phyloP scores from a whole-genome alignment of 2,888 invertebrate genomes.

The Lycocerus yunnanus region DNA sequence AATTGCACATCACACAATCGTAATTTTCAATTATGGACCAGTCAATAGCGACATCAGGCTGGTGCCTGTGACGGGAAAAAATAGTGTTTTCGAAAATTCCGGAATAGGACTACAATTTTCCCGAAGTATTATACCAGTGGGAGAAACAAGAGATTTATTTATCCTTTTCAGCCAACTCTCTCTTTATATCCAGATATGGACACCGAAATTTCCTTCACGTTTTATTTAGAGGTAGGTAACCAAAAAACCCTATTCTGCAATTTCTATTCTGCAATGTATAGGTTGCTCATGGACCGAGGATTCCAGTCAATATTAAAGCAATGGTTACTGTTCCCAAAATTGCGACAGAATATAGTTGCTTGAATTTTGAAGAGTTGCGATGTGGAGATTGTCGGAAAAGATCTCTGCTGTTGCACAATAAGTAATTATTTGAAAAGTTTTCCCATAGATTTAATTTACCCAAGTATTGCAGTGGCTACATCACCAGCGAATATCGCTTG shows the following conservation, averaged over 20 bases:
- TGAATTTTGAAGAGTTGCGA: constrained; percentile 63
- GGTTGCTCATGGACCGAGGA: constrained; percentile 64
- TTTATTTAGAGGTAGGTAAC: constrained; percentile 60
- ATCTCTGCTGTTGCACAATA: constrained; percentile 61
- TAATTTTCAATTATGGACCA: constrained; percentile 63
- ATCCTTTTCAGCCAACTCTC: constrained; percentile 59
- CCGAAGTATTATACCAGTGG: constrained; percentile 56
- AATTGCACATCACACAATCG: constrained; percentile 56
- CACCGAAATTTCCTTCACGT: constrained; percentile 50
- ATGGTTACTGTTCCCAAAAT: constrained; percentile 64
- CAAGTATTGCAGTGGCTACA: background rate
- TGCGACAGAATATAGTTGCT: constrained; percentile 51
- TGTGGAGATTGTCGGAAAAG: constrained; percentile 64
- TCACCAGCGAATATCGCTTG: background rate
- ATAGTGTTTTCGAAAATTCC: constrained; percentile 34
- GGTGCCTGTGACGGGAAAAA: constrained; percentile 32
- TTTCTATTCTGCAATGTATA: constrained; percentile 36
- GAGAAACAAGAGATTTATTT: constrained; percentile 58
- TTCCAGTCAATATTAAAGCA: constrained; percentile 63
- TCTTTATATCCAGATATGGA: constrained; percentile 56
- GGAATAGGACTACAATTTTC: constrained; percentile 49
- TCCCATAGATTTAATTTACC: background rate
- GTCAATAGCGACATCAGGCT: constrained; percentile 56
- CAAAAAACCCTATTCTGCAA: too few species aligned
- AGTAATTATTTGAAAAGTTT: constrained; percentile 54